A percentile compares a stretch with the other conserved stretches of the same genome.
These are phyloP conservation scores for Corynorhinus townsendii DNA, from an alignment of 2,113 vertebrate genomes.

Conservation along the genomic window DNA sequence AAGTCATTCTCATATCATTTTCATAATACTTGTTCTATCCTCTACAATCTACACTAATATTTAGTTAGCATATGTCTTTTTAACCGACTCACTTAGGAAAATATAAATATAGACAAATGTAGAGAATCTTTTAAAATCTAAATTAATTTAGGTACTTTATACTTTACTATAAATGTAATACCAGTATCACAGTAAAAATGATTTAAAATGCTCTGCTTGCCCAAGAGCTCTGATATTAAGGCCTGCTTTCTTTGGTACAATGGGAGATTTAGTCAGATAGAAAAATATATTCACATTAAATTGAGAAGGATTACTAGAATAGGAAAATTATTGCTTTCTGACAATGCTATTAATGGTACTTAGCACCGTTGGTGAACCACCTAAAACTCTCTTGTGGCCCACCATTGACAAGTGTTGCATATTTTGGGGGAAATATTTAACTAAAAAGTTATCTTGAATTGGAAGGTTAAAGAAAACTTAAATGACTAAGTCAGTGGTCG, in stretches of 20 bases:
- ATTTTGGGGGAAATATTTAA: slow-evolving; percentile 5
- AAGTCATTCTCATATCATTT: not conserved
- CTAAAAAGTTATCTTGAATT: slow-evolving; percentile 1
- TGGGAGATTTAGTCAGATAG: not conserved
- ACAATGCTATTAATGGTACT: not conserved
- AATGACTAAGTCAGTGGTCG: not conserved
- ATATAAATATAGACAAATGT: not conserved
- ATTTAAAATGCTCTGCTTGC: not conserved
- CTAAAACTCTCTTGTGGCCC: not conserved
- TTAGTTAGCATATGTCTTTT: not conserved
- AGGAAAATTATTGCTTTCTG: not conserved
- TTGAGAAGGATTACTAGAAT: not conserved
- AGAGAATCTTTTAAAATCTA: not conserved
- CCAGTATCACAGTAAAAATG: slow-evolving; percentile 34
- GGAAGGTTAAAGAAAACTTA: slow-evolving; percentile 6
- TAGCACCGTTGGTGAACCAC: not conserved
- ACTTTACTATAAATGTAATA: slow-evolving; percentile 11
- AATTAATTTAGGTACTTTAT: not conserved
- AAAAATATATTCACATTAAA: not conserved
- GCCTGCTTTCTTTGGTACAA: slow-evolving; percentile 5
- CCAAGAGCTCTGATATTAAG: not conserved
- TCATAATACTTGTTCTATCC: not conserved
- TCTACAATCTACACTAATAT: not conserved
- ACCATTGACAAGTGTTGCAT: not conserved
- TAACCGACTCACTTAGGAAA: slow-evolving; percentile 1